These are phyloP conservation scores for Melanocharis versteri DNA, from an alignment of 2,113 vertebrate genomes.

Conservation along the genomic window DNA sequence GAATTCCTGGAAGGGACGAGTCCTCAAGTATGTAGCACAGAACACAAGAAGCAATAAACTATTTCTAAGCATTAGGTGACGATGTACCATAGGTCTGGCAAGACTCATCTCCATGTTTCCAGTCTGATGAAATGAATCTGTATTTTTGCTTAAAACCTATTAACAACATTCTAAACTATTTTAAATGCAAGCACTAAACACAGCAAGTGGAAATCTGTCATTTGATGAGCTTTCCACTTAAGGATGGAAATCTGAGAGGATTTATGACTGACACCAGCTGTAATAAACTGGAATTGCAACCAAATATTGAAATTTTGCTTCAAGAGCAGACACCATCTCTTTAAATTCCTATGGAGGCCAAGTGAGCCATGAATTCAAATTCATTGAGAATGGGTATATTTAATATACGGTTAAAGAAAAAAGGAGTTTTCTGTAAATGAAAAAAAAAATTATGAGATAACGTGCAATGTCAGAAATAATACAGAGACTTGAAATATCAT, in stretches of 20 bases:
- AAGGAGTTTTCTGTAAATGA: neutral
- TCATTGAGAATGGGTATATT: neutral
- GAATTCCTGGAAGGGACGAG: neutral
- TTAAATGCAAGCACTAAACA: neutral
- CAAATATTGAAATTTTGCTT: neutral
- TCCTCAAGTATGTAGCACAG: neutral
- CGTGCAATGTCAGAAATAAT: neutral
- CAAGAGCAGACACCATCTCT: neutral
- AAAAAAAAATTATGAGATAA: neutral
- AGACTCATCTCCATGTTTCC: neutral
- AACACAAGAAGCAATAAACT: neutral
- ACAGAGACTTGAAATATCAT: neutral
- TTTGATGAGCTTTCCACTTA: neutral
- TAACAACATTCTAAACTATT: neutral
- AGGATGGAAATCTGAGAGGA: neutral
- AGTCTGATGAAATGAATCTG: neutral
- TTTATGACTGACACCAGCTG: constrained; percentile 9
- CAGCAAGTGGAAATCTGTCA: neutral
- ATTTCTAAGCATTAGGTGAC: neutral
- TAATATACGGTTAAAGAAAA: neutral
- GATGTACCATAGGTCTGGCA: neutral
- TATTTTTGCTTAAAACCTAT: neutral
- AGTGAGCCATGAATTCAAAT: neutral
- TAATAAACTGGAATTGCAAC: neutral
- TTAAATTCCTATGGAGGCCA: neutral